phyloP scores from a whole-genome alignment of 2,888 invertebrate species.

The Cotesia congregata region DNA sequence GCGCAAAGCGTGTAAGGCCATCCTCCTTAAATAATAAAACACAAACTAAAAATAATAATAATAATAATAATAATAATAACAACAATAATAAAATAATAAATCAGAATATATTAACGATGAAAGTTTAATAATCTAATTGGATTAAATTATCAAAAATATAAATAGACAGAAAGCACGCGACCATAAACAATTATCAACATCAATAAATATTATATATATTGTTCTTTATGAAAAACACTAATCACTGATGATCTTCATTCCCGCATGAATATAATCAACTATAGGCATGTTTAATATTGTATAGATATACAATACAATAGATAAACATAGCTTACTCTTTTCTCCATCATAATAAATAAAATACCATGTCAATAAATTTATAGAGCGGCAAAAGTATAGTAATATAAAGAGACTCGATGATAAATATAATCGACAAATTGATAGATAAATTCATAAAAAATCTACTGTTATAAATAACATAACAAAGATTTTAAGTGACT shows the following conservation, averaged over 20 bases:
- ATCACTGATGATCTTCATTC: neutral
- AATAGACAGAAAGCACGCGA: neutral
- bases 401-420: slow-evolving; percentile 12
- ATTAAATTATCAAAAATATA: slow-evolving; percentile 39
- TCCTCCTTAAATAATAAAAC: slow-evolving; percentile 26
- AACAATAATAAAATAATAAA: slow-evolving; percentile 12
- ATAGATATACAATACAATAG: neutral
- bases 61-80: slow-evolving; percentile 5
- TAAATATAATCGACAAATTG: slow-evolving; percentile 1
- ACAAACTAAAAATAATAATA: neutral
- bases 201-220: neutral
- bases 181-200: neutral
- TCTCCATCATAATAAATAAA: neutral
- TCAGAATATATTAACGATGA: slow-evolving; percentile 19
- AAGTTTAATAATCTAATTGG: slow-evolving; percentile 41
- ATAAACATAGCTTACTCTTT: neutral
- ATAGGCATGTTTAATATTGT: neutral
- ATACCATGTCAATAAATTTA: slow-evolving; percentile 62
- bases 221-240: neutral
- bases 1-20: neutral
- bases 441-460: neutral
- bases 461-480: slow-evolving; percentile 37
- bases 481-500: slow-evolving; percentile 43
- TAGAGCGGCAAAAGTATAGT: slow-evolving; percentile 56
- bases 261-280: neutral